Conservation (phyloP, 2,113 vertebrate genomes). For the Tor tambroides region DNA sequence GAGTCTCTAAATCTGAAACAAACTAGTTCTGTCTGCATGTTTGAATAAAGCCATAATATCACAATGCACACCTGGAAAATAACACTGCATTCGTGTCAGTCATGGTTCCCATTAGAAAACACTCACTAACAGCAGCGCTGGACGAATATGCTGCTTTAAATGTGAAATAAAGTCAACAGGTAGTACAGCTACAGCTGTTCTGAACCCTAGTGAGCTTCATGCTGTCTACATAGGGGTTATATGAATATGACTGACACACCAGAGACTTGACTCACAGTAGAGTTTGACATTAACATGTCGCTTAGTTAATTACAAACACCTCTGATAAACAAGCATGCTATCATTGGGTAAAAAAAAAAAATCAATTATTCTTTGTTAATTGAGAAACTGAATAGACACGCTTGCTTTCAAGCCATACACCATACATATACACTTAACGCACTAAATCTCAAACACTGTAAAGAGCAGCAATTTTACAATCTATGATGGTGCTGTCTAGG, state of each 20-base stretch:
- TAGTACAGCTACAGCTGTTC: not conserved
- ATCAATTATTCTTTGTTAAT: too few species aligned
- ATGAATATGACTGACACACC: not conserved
- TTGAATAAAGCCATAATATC: too few species aligned
- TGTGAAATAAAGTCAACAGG: not conserved
- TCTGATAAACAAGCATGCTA: not conserved
- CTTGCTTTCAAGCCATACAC: too few species aligned
- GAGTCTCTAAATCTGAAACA: too few species aligned
- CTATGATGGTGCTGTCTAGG: not conserved
- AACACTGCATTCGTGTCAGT: not conserved
- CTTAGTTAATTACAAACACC: not conserved
- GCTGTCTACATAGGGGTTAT: not conserved
- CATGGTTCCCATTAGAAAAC: not conserved
- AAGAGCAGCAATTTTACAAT: not conserved
- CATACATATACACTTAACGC: too few species aligned
- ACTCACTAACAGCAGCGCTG: not conserved
- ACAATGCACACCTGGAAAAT: not conserved
- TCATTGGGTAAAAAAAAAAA: not conserved
- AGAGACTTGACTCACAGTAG: not conserved
- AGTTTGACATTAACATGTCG: not conserved
- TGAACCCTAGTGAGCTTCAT: not conserved
- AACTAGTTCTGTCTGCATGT: too few species aligned
- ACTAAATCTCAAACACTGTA: too few species aligned
- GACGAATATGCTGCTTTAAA: not conserved
- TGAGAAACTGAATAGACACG: too few species aligned